These are phyloP conservation scores for Cynoglossus semilaevis DNA, from an alignment of 2,113 vertebrate species.

Conservation along the genomic window DNA sequence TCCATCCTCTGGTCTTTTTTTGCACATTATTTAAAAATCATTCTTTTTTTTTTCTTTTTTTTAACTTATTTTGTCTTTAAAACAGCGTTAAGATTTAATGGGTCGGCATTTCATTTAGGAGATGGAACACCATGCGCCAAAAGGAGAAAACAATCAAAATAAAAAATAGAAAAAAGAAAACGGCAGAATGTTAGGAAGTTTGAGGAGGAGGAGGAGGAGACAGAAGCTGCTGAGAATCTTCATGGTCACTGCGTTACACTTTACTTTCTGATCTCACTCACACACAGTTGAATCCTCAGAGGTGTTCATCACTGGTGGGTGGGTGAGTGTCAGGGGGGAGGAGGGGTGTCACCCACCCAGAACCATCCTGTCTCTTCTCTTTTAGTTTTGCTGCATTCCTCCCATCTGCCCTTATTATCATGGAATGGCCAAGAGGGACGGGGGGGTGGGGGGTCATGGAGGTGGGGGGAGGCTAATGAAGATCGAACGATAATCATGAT, in stretches of 20 bases:
- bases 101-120: constrained; percentile 67
- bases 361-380: constrained; percentile 39
- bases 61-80: constrained; percentile 60
- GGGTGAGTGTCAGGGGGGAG: constrained; percentile 59
- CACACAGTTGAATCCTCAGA: constrained; percentile 76
- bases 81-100: constrained; percentile 69
- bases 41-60: constrained; percentile 51
- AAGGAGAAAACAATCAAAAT: constrained; percentile 44
- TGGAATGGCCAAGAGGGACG: constrained; percentile 78
- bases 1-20: constrained; percentile 45
- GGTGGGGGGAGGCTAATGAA: constrained; percentile 58
- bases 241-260: constrained; percentile 60
- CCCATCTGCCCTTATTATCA: constrained; percentile 84
- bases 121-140: constrained; percentile 85
- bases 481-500: constrained; percentile 27
- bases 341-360: constrained; percentile 53
- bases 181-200: constrained; percentile 65
- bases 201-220: constrained; percentile 57
- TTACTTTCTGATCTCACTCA: constrained; percentile 47
- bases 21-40: constrained; percentile 50
- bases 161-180: constrained; percentile 53
- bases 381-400: constrained; percentile 74
- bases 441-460: constrained; percentile 78
- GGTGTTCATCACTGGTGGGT: constrained; percentile 62
- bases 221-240: constrained; percentile 79